Percentiles rank a stretch among this genome's conserved stretches.
These are phyloP conservation scores for Cottus gobio DNA, from an alignment of 2,113 vertebrate genomes.

Conservation along the genomic window DNA sequence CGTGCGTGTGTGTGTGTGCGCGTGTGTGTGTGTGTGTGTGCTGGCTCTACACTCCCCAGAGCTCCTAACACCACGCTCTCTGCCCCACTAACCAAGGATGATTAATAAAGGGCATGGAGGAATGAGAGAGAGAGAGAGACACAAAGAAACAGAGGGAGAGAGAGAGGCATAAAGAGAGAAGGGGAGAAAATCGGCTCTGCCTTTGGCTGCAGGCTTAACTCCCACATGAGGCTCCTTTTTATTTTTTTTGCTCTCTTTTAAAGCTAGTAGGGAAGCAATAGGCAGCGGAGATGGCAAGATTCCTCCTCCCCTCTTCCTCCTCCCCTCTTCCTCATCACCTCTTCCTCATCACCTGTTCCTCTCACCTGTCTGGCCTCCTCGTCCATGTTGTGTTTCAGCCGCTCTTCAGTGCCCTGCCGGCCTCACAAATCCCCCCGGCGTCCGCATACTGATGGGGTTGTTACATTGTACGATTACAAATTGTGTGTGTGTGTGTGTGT, in stretches of 20 bases:
- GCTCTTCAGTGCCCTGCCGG: background rate
- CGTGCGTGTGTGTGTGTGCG: slow-evolving; percentile 7
- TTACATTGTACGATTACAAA: slow-evolving; percentile 46
- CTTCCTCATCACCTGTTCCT: slow-evolving; percentile 27
- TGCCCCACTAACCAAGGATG: slow-evolving; percentile 80
- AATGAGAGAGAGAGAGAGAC: slow-evolving; percentile 39
- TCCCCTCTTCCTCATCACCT: slow-evolving; percentile 20
- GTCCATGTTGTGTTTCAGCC: background rate
- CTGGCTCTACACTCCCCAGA: slow-evolving; percentile 52
- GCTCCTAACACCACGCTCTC: slow-evolving; percentile 70
- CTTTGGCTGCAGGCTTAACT: slow-evolving; percentile 66
- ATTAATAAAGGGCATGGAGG: slow-evolving; percentile 75
- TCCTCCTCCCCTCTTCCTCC: no score
- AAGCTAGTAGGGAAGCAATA: slow-evolving; percentile 58
- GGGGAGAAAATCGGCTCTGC: slow-evolving; percentile 49
- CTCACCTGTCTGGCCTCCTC: slow-evolving; percentile 11
- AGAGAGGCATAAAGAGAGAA: slow-evolving; percentile 20
- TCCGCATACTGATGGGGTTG: slow-evolving; percentile 44
- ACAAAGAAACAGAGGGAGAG: slow-evolving; percentile 2
- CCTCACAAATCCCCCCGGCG: slow-evolving; percentile 17
- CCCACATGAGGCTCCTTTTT: slow-evolving; percentile 50
- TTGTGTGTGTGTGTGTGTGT: slow-evolving; percentile 33
- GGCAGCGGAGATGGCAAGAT: slow-evolving; percentile 45
- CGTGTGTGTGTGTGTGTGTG: slow-evolving; percentile 27
- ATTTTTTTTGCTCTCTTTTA: slow-evolving; percentile 47